Evolutionary conservation across 1,140 invertebrate species (phyloP).

Genomic region (Meloidogyne exigua): DNA sequence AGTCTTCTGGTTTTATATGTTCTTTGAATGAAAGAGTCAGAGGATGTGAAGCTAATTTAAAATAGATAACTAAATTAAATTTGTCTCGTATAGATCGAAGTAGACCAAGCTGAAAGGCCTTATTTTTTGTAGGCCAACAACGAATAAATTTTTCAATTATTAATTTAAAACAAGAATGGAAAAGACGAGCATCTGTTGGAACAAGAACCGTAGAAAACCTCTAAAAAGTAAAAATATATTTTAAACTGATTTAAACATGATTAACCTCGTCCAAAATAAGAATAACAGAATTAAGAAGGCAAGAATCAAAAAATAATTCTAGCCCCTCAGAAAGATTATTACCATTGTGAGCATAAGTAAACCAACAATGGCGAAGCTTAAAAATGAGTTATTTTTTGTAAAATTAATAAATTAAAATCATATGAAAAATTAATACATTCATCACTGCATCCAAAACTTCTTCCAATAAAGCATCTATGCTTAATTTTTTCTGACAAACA

Average conservation of each 20-base stretch:
- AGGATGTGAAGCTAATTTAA: slow-evolving; percentile 37
- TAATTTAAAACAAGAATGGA: slow-evolving; percentile 45
- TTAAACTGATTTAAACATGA: neutral
- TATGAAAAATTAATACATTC: slow-evolving; percentile 15
- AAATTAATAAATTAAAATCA: neutral
- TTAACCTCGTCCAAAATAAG: slow-evolving; percentile 38
- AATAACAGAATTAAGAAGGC: slow-evolving; percentile 30
- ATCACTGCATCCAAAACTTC: slow-evolving; percentile 16
- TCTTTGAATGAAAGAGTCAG: slow-evolving; percentile 26
- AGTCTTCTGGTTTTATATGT: slow-evolving; percentile 18
- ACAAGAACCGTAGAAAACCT: slow-evolving; percentile 35
- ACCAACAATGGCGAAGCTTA: neutral
- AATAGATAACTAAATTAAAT: slow-evolving; percentile 46
- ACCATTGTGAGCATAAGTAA: neutral
- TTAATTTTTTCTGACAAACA: neutral
- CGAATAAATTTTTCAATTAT: slow-evolving; percentile 39
- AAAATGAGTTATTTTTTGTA: slow-evolving; percentile 12
- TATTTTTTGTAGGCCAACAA: slow-evolving; percentile 29
- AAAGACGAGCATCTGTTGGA: slow-evolving; percentile 40
- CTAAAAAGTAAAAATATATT: slow-evolving; percentile 43
- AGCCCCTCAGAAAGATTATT: slow-evolving; percentile 33
- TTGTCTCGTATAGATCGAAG: slow-evolving; percentile 33
- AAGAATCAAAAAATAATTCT: slow-evolving; percentile 30
- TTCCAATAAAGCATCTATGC: slow-evolving; percentile 14
- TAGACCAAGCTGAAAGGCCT: neutral